These are phyloP conservation scores for Ptilorrhoa leucosticta DNA, from an alignment of 2,113 vertebrate genomes.

Conservation along the genomic window DNA sequence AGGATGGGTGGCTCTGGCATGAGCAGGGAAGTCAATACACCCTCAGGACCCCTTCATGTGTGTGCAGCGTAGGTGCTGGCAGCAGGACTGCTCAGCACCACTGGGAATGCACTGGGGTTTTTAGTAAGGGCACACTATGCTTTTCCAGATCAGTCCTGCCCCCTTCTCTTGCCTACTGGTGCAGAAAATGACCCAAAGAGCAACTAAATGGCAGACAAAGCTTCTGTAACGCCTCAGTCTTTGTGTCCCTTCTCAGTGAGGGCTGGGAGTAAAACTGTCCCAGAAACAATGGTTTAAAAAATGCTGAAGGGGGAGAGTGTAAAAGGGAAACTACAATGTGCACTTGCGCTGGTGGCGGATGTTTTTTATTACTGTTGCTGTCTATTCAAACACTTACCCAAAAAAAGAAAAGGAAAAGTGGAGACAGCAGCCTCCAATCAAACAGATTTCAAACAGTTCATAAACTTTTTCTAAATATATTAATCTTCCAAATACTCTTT, in stretches of 20 bases:
- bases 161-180: background rate
- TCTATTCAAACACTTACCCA: background rate
- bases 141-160: background rate
- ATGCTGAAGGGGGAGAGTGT: background rate
- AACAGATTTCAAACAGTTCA: conserved; percentile 2
- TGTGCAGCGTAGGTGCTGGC: background rate
- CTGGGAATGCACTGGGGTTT: background rate
- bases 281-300: background rate
- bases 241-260: background rate
- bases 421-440: background rate
- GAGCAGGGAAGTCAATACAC: background rate
- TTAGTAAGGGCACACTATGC: fast-evolving
- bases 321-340: background rate
- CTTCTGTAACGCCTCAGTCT: background rate
- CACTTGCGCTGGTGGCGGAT: background rate
- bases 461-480: background rate
- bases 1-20: background rate
- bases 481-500: background rate
- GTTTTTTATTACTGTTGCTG: background rate
- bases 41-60: background rate
- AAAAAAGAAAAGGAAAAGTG: background rate
- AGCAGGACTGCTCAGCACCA: background rate
- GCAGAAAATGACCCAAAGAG: background rate
- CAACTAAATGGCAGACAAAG: background rate
- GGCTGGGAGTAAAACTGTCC: background rate